A percentile compares a stretch with the other conserved stretches of the same genome.
Evolutionary conservation across 2,113 vertebrate species (phyloP).

Genomic region (Serilophus lunatus): DNA sequence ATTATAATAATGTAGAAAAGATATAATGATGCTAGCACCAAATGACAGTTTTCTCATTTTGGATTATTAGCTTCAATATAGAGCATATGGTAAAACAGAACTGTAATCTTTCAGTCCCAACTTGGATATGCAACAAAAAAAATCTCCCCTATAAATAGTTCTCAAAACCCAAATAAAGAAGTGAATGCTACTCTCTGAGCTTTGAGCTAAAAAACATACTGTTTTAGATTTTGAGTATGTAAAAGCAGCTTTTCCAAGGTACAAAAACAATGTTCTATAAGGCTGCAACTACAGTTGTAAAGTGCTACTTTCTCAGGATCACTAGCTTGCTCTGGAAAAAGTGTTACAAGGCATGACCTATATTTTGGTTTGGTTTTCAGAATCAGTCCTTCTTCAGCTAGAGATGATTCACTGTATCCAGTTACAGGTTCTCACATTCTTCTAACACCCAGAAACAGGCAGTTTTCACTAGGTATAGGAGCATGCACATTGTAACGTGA

Average conservation of each 20-base stretch:
- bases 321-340: background rate
- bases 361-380: background rate
- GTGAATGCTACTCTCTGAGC: background rate
- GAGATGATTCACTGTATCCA: background rate
- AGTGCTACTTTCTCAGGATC: background rate
- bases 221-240: background rate
- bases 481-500: background rate
- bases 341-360: accelerated
- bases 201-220: background rate
- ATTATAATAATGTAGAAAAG: background rate
- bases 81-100: background rate
- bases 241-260: background rate
- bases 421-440: background rate
- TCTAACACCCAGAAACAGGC: background rate
- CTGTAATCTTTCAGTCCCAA: background rate
- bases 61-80: background rate
- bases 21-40: background rate
- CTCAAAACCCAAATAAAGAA: background rate
- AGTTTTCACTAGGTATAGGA: accelerated
- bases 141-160: background rate
- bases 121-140: background rate
- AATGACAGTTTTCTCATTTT: background rate
- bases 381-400: background rate
- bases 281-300: background rate
- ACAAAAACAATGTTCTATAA: background rate